phyloP scores from a whole-genome alignment of 2,888 invertebrate species.

The Eupeodes luniger region DNA sequence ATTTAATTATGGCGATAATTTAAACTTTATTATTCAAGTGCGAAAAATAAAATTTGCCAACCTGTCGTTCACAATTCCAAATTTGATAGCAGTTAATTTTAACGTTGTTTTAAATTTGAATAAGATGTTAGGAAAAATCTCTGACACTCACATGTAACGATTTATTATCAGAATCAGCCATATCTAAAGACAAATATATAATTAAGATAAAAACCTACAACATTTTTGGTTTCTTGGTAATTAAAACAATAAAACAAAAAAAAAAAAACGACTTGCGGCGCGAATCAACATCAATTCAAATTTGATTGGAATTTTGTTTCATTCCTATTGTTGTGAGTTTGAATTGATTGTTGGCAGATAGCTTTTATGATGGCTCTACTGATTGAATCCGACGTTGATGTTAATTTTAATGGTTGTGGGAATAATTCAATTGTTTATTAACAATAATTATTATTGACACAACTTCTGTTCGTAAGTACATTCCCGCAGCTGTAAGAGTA shows the following conservation, averaged over 20 bases:
- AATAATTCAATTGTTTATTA: slow-evolving; percentile 56
- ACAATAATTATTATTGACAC: slow-evolving; percentile 43
- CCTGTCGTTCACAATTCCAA: background rate
- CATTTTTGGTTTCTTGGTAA: slow-evolving; percentile 40
- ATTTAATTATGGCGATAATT: too few species aligned
- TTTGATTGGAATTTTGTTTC: slow-evolving; percentile 57
- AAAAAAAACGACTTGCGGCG: background rate
- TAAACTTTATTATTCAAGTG: too few species aligned
- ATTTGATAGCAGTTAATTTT: too few species aligned
- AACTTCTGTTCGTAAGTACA: background rate
- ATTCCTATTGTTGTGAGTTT: slow-evolving; percentile 8
- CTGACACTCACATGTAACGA: slow-evolving; percentile 42
- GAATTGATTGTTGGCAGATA: slow-evolving; percentile 23
- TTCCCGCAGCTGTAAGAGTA: background rate
- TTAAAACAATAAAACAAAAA: slow-evolving; percentile 26
- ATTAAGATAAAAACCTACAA: background rate
- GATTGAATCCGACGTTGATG: slow-evolving; percentile 14
- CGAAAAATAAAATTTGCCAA: too few species aligned
- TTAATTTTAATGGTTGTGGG: slow-evolving; percentile 36
- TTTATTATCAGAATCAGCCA: slow-evolving; percentile 43
- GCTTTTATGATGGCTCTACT: slow-evolving; percentile 23
- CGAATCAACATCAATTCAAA: slow-evolving; percentile 46
- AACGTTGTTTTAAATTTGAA: too few species aligned
- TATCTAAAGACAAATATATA: background rate
- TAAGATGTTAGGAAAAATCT: slow-evolving; percentile 26